Conservation (phyloP, 1,140 invertebrate species). For the Drosophila sechellia region DNA sequence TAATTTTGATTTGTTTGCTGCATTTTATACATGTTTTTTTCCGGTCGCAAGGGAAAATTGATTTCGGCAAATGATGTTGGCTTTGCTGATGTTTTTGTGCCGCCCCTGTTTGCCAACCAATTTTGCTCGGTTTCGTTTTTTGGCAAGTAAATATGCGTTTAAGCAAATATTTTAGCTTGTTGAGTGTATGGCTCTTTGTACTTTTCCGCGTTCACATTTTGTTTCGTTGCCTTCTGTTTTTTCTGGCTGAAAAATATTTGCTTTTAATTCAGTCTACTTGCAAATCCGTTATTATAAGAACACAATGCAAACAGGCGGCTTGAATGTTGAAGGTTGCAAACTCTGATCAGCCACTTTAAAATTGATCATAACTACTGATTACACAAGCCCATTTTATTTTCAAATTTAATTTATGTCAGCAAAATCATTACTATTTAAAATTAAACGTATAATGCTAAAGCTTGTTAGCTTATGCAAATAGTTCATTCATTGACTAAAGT, state of each 20-base stretch:
- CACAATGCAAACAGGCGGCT: conserved; percentile 31
- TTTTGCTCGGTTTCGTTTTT: conserved; percentile 65
- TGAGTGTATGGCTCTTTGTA: conserved; percentile 46
- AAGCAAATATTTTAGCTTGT: conserved; percentile 73
- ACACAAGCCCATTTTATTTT: not conserved
- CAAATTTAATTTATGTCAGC: conserved; percentile 3
- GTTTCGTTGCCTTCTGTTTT: conserved; percentile 16
- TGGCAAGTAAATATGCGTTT: conserved; percentile 75
- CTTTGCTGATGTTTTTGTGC: conserved; percentile 36
- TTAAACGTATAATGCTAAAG: not conserved
- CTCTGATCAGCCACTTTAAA: not conserved
- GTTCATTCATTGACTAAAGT: conserved; percentile 21
- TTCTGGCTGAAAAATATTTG: conserved; percentile 63
- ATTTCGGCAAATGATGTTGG: conserved; percentile 62
- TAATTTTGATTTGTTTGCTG: conserved; percentile 79
- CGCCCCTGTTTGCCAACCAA: conserved; percentile 71
- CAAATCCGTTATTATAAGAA: conserved; percentile 59
- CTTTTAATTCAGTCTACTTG: conserved; percentile 72
- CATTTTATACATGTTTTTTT: conserved; percentile 45
- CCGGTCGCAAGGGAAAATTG: conserved; percentile 56
- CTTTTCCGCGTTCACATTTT: conserved; percentile 24
- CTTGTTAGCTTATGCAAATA: conserved; percentile 20
- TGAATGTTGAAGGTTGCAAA: not conserved
- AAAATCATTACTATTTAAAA: not conserved
- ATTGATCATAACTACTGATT: not conserved